Conservation (phyloP, 2,888 invertebrate genomes). For the Oscheius sp. region DNA sequence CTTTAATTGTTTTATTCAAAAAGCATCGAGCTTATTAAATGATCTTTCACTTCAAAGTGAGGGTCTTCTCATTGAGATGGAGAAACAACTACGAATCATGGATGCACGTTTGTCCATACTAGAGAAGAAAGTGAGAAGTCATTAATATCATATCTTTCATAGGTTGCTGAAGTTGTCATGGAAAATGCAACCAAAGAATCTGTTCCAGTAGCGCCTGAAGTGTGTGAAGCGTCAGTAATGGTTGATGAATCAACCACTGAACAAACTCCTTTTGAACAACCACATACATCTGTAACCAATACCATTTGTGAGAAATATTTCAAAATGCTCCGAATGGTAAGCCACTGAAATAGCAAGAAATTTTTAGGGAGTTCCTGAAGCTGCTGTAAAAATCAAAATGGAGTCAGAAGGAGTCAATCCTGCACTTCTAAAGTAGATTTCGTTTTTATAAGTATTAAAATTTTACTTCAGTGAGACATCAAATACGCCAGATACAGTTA, state of each 20-base stretch:
- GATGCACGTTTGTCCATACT: constrained; percentile 38
- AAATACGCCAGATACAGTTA: not conserved
- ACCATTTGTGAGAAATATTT: constrained; percentile 58
- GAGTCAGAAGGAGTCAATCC: constrained; percentile 58
- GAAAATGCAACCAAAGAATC: not conserved
- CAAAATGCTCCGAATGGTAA: constrained; percentile 64
- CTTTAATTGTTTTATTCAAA: constrained; percentile 45
- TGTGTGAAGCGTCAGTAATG: not conserved
- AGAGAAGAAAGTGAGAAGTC: constrained; percentile 30
- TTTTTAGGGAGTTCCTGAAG: constrained; percentile 60
- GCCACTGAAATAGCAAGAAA: not conserved
- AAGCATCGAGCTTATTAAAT: constrained; percentile 39
- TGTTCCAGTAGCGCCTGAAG: not conserved
- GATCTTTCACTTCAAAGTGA: constrained; percentile 33
- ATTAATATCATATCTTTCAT: not conserved
- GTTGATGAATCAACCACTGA: not conserved
- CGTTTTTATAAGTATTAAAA: not conserved
- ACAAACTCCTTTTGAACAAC: not conserved
- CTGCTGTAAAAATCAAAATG: constrained; percentile 63
- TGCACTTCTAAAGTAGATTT: constrained; percentile 34
- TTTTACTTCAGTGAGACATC: not conserved
- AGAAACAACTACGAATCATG: constrained; percentile 35
- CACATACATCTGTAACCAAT: constrained; percentile 33
- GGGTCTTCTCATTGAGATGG: constrained; percentile 30
- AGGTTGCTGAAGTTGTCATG: not conserved